Evolutionary conservation across 1,140 invertebrate species (phyloP).

Genomic region (Procambarus clarkii): DNA sequence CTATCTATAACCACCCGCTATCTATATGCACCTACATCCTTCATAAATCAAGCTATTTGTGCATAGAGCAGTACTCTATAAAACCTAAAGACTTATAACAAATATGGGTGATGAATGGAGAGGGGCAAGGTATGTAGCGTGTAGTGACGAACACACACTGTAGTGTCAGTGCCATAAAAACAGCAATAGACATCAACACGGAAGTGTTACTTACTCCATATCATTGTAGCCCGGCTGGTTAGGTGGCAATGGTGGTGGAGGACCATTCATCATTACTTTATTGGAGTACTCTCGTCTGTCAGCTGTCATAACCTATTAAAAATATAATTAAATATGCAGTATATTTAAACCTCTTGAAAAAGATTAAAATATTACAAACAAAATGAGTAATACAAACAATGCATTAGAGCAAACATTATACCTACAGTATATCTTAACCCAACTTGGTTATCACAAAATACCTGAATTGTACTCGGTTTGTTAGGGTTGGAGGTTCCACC

Average conservation of each 20-base stretch:
- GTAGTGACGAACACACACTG: too few relatives aligned
- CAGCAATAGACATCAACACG: background rate
- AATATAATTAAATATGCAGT: too few relatives aligned
- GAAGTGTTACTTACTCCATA: slow-evolving; percentile 51
- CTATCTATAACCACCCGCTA: too few relatives aligned
- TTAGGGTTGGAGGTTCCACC: slow-evolving; percentile 16
- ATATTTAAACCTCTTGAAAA: background rate
- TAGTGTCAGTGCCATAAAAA: background rate
- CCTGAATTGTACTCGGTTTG: slow-evolving; percentile 60
- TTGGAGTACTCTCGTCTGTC: slow-evolving; percentile 60
- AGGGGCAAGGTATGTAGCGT: too few relatives aligned
- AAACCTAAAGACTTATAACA: too few relatives aligned
- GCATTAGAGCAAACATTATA: background rate
- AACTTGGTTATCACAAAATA: background rate
- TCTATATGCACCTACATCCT: too few relatives aligned
- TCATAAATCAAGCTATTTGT: too few relatives aligned
- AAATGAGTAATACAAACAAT: background rate
- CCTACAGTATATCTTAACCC: background rate
- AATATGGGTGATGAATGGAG: too few relatives aligned
- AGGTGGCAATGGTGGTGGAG: slow-evolving; percentile 21
- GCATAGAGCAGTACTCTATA: too few relatives aligned
- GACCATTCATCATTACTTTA: slow-evolving; percentile 52
- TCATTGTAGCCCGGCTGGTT: slow-evolving; percentile 31
- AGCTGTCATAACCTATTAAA: slow-evolving; percentile 53
- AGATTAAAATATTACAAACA: background rate